Conservation (phyloP, 1,140 invertebrate genomes). For the Megalonaias nervosa region DNA sequence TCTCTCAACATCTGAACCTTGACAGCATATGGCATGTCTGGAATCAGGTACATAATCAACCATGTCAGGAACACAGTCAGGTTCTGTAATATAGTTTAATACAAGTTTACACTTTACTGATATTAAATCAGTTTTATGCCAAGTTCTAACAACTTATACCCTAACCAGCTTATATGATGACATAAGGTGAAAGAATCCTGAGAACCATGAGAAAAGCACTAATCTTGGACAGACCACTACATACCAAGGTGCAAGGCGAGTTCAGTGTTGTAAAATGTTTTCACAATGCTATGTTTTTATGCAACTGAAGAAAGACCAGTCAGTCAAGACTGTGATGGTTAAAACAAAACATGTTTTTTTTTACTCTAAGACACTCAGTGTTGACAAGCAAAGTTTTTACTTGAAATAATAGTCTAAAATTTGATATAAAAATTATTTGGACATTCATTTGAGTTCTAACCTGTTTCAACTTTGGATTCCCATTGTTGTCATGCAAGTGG, state of each 20-base stretch:
- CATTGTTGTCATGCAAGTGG: no score
- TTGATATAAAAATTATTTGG: no score
- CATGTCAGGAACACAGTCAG: conserved; percentile 87
- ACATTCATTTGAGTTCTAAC: no score
- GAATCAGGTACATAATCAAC: conserved; percentile 88
- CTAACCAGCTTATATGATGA: conserved; percentile 5
- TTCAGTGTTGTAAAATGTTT: no score
- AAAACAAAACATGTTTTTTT: no score
- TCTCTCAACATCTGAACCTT: conserved; percentile 86
- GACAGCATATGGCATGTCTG: conserved; percentile 85
- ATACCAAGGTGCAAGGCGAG: neutral
- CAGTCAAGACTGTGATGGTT: no score
- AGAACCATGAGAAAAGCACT: conserved; percentile 1
- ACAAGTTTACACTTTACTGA: neutral
- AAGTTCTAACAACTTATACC: neutral
- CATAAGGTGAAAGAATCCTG: conserved; percentile 10
- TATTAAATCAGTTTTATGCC: neutral
- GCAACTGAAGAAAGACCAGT: no score
- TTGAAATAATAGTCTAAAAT: no score
- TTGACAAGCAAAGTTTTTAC: no score
- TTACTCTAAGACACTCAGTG: no score
- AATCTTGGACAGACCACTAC: neutral
- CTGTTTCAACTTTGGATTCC: no score
- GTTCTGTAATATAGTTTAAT: conserved; percentile 78
- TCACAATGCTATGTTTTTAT: no score